Evolutionary conservation across 2,113 vertebrate genomes (phyloP).

Genomic region (Egretta garzetta): DNA sequence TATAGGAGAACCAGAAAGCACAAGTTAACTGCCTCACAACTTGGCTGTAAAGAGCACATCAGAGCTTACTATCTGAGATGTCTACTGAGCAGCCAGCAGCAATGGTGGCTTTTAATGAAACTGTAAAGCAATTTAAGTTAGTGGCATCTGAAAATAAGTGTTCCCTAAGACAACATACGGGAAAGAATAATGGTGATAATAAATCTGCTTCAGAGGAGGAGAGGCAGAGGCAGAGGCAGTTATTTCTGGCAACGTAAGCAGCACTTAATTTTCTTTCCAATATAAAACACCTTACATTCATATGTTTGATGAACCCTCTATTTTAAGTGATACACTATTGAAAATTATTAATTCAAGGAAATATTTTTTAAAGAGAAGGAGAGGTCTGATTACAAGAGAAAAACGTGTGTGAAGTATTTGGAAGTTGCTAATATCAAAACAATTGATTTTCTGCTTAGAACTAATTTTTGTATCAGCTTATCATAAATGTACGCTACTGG

Average conservation of each 20-base stretch:
- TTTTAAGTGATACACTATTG: neutral
- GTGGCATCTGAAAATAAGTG: conserved; percentile 34
- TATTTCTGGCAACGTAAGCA: conserved; percentile 37
- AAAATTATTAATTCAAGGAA: neutral
- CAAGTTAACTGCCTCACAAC: neutral
- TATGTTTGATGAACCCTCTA: neutral
- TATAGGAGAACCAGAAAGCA: neutral
- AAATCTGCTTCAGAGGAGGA: conserved; percentile 23
- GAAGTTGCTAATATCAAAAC: neutral
- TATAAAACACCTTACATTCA: conserved; percentile 18
- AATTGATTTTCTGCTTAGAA: neutral
- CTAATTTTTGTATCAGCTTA: neutral
- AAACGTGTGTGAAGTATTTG: neutral
- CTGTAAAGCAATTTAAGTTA: conserved; percentile 40
- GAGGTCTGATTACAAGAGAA: neutral
- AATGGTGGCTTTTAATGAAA: conserved; percentile 39
- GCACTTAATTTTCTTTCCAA: neutral
- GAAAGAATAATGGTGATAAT: conserved; percentile 48
- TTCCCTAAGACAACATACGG: neutral
- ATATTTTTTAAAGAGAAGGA: neutral
- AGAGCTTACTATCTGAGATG: neutral
- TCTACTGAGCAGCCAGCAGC: conserved; percentile 31
- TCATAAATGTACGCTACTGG: neutral
- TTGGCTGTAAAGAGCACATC: conserved; percentile 22
- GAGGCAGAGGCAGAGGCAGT: neutral